These are phyloP conservation scores for Eulemur albifrons DNA, from an alignment of 2,797 vertebrate species.

Conservation along the genomic window DNA sequence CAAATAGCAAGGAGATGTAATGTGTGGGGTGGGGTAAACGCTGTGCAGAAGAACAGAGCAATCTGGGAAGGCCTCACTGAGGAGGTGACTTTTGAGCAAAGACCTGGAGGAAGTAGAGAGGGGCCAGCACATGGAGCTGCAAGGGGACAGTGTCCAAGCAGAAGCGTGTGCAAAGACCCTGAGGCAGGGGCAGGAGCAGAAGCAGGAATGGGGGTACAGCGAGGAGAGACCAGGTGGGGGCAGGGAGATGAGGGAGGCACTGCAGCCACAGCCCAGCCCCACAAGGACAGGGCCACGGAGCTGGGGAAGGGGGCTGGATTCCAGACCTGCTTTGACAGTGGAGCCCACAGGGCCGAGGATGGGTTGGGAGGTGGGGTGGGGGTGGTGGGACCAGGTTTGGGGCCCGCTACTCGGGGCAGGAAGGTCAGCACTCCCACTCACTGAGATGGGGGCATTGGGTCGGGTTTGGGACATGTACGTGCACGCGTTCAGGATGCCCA, in stretches of 20 bases:
- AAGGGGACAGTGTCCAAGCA: rapidly evolving
- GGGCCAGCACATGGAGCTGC: neutral
- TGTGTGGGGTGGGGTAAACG: rapidly evolving
- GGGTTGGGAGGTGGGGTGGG: rapidly evolving
- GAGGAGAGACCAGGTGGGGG: too few species aligned
- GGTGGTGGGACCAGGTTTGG: rapidly evolving
- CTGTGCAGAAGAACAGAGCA: rapidly evolving
- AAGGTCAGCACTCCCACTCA: rapidly evolving
- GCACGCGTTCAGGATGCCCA: rapidly evolving
- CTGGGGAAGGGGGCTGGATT: neutral
- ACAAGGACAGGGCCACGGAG: rapidly evolving
- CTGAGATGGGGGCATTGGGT: neutral
- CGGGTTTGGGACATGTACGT: rapidly evolving
- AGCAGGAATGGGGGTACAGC: neutral
- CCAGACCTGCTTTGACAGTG: rapidly evolving
- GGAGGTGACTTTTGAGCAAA: neutral
- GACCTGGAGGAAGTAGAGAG: neutral
- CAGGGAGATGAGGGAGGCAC: too few species aligned
- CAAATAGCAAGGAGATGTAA: neutral
- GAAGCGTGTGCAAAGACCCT: rapidly evolving
- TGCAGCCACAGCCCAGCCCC: neutral
- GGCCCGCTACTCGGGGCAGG: neutral
- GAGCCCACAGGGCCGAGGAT: rapidly evolving
- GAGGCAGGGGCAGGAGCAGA: neutral
- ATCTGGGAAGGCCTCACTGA: neutral